Conservation (phyloP, 1,140 invertebrate genomes). For the Drosophila rhopaloa region DNA sequence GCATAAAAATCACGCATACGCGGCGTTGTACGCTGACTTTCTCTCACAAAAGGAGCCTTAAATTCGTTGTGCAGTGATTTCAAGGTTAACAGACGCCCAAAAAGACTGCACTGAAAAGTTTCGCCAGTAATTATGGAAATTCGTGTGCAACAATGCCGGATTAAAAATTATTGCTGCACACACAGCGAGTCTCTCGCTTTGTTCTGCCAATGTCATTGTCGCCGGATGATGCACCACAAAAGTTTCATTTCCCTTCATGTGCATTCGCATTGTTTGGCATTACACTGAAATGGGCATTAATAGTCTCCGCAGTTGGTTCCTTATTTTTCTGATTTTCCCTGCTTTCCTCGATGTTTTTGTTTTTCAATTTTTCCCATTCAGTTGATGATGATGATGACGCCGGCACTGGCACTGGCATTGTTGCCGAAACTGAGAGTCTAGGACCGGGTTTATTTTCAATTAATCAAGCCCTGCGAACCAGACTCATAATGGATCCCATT, state of each 20-base stretch:
- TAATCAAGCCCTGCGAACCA: conserved; percentile 59
- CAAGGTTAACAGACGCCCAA: conserved; percentile 52
- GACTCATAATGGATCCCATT: conserved; percentile 28
- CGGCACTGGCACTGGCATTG: conserved; percentile 43
- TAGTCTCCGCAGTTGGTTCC: conserved; percentile 47
- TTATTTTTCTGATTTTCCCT: conserved; percentile 32
- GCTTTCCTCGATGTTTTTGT: conserved; percentile 21
- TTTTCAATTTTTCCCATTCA: conserved; percentile 12
- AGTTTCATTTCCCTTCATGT: conserved; percentile 64
- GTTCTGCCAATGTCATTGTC: conserved; percentile 58
- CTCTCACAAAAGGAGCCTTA: conserved; percentile 46
- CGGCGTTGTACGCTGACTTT: conserved; percentile 19
- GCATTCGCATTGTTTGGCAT: conserved; percentile 68
- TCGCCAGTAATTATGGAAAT: conserved; percentile 71
- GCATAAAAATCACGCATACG: conserved; percentile 75
- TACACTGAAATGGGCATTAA: conserved; percentile 72
- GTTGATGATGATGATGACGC: conserved; percentile 40
- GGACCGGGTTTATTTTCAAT: conserved; percentile 72
- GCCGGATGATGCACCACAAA: conserved; percentile 55
- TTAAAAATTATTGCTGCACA: conserved; percentile 64
- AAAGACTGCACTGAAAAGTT: conserved; percentile 31
- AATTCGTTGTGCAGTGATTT: conserved; percentile 34
- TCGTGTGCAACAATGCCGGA: conserved; percentile 60
- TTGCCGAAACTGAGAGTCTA: conserved; percentile 41
- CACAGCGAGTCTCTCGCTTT: conserved; percentile 24